Percentiles rank a stretch among this genome's conserved stretches.
Evolutionary conservation across 35 echinoderm and acorn worm species (phyloP).

Genomic region (Patiria miniata): DNA sequence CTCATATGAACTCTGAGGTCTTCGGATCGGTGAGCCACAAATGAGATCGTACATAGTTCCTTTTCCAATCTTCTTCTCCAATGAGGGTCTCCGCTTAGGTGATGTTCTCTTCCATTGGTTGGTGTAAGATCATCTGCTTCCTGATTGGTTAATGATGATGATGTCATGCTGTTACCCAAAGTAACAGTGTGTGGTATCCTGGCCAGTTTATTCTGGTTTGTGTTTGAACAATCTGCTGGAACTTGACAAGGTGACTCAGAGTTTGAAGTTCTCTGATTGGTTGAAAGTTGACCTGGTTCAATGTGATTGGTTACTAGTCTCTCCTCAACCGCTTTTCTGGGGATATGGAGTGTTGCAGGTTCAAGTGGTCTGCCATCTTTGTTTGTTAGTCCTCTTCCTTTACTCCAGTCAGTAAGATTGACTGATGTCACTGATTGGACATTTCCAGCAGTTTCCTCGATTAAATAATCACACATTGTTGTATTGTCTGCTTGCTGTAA

Average conservation of each 20-base stretch:
- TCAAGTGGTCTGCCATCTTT: not conserved
- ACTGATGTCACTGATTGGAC: not conserved
- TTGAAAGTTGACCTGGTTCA: not conserved
- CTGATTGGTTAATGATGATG: not conserved
- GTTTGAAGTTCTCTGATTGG: not conserved
- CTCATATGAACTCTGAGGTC: constrained; percentile 32
- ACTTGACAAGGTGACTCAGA: not conserved
- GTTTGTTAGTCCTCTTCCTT: constrained; percentile 36
- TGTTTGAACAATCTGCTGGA: not conserved
- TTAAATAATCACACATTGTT: not conserved
- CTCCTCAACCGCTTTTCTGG: not conserved
- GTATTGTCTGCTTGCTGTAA: not conserved
- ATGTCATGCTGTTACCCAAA: not conserved
- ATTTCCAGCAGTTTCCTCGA: not conserved
- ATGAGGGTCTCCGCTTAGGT: not conserved
- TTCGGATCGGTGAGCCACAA: constrained; percentile 20
- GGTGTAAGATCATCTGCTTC: not conserved
- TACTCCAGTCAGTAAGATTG: constrained; percentile 37
- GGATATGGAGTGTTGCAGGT: constrained; percentile 41
- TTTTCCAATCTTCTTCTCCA: constrained; percentile 42
- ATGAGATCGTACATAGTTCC: constrained; percentile 50
- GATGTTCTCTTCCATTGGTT: constrained; percentile 31
- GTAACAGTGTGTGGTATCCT: not conserved
- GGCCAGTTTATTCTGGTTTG: not conserved
- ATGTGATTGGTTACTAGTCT: constrained; percentile 10